A percentile compares a stretch with the other conserved stretches of the same genome.
phyloP scores from a whole-genome alignment of 1,140 invertebrate species.

The Wiebesia pumilae region DNA sequence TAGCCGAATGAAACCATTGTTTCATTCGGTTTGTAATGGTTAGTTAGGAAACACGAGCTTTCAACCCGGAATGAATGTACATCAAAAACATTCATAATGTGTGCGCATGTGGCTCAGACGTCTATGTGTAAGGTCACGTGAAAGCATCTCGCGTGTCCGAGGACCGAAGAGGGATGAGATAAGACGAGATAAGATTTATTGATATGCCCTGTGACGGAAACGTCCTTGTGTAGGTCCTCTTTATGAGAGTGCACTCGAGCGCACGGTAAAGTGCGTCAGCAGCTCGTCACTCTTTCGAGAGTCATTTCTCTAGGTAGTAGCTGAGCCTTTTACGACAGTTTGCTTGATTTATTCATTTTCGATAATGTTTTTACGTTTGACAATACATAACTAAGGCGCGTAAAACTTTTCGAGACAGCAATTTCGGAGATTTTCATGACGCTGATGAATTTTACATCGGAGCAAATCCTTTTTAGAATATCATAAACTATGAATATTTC shows the following conservation, averaged over 20 bases:
- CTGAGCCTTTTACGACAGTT: background rate
- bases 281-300: conserved; percentile 20
- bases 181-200: conserved; percentile 43
- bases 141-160: conserved; percentile 5
- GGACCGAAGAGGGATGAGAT: background rate
- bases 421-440: too few relatives aligned
- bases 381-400: too few relatives aligned
- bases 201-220: conserved; percentile 16
- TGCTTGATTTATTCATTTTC: background rate
- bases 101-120: background rate
- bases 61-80: too few relatives aligned
- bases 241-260: conserved; percentile 25
- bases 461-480: too few relatives aligned
- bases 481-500: too few relatives aligned
- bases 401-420: too few relatives aligned
- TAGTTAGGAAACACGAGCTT: too few relatives aligned
- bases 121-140: background rate
- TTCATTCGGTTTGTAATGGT: too few relatives aligned
- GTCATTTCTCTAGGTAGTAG: conserved; percentile 7
- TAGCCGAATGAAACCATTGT: too few relatives aligned
- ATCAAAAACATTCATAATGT: background rate
- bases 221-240: background rate
- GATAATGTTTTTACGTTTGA: too few relatives aligned
- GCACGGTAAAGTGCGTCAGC: conserved; percentile 25
- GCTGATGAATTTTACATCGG: too few relatives aligned